Percentiles rank a stretch among this genome's conserved stretches.
Conservation (phyloP, 2,113 vertebrate species). For the Malaclemys terrapin region DNA sequence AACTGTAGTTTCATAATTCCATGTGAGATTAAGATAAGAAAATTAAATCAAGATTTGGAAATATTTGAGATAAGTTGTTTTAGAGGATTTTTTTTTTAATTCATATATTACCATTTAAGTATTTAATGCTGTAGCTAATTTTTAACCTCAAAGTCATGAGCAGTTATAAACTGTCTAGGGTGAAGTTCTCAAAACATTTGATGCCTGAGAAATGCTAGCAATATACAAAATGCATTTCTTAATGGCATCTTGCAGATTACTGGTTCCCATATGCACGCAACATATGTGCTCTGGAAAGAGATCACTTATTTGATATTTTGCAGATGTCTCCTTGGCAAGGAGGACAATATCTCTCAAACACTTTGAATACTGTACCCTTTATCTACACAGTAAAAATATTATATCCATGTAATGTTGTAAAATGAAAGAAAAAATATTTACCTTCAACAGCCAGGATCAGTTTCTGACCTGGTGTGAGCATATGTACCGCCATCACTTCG, state of each 20-base stretch:
- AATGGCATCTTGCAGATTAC: conserved; percentile 33
- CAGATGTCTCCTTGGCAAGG: conserved; percentile 59
- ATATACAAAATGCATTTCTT: not conserved
- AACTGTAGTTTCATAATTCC: conserved; percentile 58
- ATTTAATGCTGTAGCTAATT: not conserved
- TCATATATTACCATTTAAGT: not conserved
- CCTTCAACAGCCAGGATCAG: not conserved
- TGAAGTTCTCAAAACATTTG: conserved; percentile 8
- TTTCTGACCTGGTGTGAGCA: not conserved
- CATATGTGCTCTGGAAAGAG: conserved; percentile 59
- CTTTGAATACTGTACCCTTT: not conserved
- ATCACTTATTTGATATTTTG: conserved; percentile 24
- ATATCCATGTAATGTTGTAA: not conserved
- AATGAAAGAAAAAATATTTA: not conserved
- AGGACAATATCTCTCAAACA: not conserved
- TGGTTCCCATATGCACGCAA: conserved; percentile 54
- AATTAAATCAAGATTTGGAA: conserved; percentile 34
- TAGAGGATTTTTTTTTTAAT: not conserved
- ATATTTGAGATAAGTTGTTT: not conserved
- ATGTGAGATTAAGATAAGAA: conserved; percentile 45
- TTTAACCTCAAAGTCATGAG: not conserved
- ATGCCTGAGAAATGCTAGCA: not conserved
- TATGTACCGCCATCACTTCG: not conserved
- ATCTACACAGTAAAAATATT: not conserved
- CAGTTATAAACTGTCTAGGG: not conserved